Evolutionary conservation across 37 sponge, comb jelly and placozoan species (phyloP).

Genomic region (Spongia lamella): DNA sequence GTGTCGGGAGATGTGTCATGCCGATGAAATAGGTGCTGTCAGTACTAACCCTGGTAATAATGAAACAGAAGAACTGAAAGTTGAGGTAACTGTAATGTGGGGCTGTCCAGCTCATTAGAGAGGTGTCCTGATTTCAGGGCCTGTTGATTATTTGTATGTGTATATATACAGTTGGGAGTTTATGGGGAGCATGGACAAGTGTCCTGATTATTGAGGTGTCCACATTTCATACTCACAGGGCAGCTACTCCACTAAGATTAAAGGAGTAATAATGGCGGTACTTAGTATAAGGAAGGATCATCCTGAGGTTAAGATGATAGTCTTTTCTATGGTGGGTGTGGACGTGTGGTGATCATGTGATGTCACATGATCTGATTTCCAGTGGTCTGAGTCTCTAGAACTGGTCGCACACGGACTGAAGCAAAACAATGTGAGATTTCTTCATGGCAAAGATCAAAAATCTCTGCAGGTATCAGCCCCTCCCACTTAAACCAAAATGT

Average conservation of each 20-base stretch:
- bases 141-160: no score
- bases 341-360: background rate
- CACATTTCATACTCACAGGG: slow-evolving; percentile 40
- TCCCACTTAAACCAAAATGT: no score
- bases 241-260: slow-evolving; percentile 72
- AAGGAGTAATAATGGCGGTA: slow-evolving; percentile 40
- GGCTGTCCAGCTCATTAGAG: no score
- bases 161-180: no score
- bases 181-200: no score
- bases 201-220: no score
- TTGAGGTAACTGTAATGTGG: no score
- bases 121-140: no score
- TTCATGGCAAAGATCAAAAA: no score
- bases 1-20: slow-evolving; percentile 39
- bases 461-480: no score
- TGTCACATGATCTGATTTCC: background rate
- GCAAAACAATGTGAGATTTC: slow-evolving; percentile 32
- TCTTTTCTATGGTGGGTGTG: slow-evolving; percentile 76
- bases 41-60: background rate
- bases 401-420: slow-evolving; percentile 36
- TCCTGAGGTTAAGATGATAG: slow-evolving; percentile 59
- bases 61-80: background rate
- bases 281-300: slow-evolving; percentile 36
- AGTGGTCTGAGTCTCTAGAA: slow-evolving; percentile 60
- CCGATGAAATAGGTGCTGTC: slow-evolving; percentile 42